A percentile compares a stretch with the other conserved stretches of the same genome.
Conservation (phyloP, 2,888 invertebrate genomes). For the Platycheirus albimanus region DNA sequence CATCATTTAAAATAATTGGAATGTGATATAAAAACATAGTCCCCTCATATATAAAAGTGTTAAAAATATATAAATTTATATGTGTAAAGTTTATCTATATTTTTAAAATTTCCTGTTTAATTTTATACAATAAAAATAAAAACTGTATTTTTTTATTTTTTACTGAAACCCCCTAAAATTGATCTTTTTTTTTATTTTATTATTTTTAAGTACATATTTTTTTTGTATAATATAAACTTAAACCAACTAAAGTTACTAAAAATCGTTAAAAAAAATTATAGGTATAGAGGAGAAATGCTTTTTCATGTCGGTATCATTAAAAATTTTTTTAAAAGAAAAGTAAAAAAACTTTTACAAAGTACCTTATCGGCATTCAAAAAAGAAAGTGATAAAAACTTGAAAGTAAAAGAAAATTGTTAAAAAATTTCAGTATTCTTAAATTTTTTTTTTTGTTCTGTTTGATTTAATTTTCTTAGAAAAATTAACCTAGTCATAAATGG, state of each 20-base stretch:
- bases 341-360: constrained; percentile 51
- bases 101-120: constrained; percentile 9
- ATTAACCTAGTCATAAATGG: constrained; percentile 69
- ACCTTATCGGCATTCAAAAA: constrained; percentile 66
- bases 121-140: constrained; percentile 17
- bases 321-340: constrained; percentile 25
- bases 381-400: constrained; percentile 59
- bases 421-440: constrained; percentile 72
- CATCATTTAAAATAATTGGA: constrained; percentile 80
- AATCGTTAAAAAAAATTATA: constrained; percentile 31
- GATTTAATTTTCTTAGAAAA: constrained; percentile 60
- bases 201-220: constrained; percentile 41
- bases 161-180: constrained; percentile 20
- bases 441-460: constrained; percentile 59
- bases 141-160: constrained; percentile 36
- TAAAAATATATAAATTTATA: constrained; percentile 42
- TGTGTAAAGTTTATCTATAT: constrained; percentile 32
- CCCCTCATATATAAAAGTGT: constrained; percentile 78
- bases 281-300: constrained; percentile 49
- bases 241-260: constrained; percentile 66
- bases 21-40: constrained; percentile 83
- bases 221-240: constrained; percentile 36
- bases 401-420: constrained; percentile 48
- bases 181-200: constrained; percentile 62
- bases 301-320: constrained; percentile 68